Percentiles rank a stretch among this genome's conserved stretches.
Evolutionary conservation across 1,140 invertebrate species (phyloP).

Genomic region (Limonius californicus): DNA sequence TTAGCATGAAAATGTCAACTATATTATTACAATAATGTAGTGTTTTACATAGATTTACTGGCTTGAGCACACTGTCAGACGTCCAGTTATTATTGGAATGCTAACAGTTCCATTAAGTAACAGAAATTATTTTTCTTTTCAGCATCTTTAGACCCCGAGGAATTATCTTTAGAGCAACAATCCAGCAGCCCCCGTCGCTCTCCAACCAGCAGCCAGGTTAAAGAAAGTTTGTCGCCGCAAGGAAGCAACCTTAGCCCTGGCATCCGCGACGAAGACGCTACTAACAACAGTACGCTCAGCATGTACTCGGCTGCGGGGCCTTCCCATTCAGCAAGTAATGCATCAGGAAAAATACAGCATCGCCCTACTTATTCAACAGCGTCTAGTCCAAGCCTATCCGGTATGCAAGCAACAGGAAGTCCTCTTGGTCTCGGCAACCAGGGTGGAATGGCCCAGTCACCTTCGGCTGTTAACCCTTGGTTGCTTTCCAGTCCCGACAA

Average conservation of each 20-base stretch:
- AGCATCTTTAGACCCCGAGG: constrained; percentile 75
- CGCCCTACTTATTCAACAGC: constrained; percentile 40
- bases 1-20: no score
- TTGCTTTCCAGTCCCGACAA: constrained; percentile 52
- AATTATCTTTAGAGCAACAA: constrained; percentile 63
- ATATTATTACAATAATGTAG: no score
- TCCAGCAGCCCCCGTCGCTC: constrained; percentile 42
- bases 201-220: constrained; percentile 38
- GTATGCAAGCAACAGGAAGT: constrained; percentile 36
- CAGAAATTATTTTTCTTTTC: constrained; percentile 39
- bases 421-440: constrained; percentile 35
- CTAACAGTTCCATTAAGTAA: background rate
- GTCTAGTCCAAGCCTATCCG: constrained; percentile 36
- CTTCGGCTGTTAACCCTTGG: constrained; percentile 48
- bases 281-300: constrained; percentile 61
- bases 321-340: constrained; percentile 50
- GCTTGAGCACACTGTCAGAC: no score
- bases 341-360: constrained; percentile 45
- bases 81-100: no score
- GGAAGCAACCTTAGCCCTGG: constrained; percentile 49
- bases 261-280: constrained; percentile 69
- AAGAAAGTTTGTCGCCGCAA: constrained; percentile 49
- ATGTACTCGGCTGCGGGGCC: constrained; percentile 53
- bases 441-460: constrained; percentile 40
- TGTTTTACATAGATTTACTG: no score